Evolutionary conservation across 2,113 vertebrate genomes (phyloP).

Genomic region (Nasalis larvatus): DNA sequence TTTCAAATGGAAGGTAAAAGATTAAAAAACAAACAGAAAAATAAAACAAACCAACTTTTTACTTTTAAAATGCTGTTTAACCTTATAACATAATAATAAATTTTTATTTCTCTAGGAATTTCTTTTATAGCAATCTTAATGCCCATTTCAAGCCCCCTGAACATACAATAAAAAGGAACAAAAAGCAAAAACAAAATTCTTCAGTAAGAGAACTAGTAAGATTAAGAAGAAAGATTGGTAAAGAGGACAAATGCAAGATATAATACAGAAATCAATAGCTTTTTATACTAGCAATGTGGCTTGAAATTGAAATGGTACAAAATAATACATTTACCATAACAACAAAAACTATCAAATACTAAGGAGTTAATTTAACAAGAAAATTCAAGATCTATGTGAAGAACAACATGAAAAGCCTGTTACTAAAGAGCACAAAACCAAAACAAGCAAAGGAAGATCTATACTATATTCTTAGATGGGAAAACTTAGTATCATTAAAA

Average conservation of each 20-base stretch:
- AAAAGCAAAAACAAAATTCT: background rate
- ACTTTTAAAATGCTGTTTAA: background rate
- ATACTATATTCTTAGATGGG: background rate
- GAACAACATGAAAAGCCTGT: background rate
- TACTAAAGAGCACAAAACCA: background rate
- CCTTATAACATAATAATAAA: background rate
- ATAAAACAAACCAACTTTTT: background rate
- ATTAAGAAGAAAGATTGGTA: background rate
- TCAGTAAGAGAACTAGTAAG: background rate
- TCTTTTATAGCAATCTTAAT: background rate
- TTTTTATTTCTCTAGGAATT: background rate
- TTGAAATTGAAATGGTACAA: background rate
- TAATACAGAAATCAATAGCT: background rate
- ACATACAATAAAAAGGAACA: background rate
- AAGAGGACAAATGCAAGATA: background rate
- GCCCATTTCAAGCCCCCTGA: background rate
- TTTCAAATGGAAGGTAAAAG: background rate
- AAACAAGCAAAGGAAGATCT: background rate
- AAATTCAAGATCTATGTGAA: background rate
- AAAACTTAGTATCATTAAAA: slow-evolving; percentile 10
- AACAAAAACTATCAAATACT: background rate
- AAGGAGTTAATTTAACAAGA: background rate
- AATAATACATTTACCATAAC: background rate
- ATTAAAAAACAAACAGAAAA: background rate
- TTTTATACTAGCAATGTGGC: background rate